Evolutionary conservation across 2,113 vertebrate genomes (phyloP).

Genomic region (Tychaedon coryphoeus): DNA sequence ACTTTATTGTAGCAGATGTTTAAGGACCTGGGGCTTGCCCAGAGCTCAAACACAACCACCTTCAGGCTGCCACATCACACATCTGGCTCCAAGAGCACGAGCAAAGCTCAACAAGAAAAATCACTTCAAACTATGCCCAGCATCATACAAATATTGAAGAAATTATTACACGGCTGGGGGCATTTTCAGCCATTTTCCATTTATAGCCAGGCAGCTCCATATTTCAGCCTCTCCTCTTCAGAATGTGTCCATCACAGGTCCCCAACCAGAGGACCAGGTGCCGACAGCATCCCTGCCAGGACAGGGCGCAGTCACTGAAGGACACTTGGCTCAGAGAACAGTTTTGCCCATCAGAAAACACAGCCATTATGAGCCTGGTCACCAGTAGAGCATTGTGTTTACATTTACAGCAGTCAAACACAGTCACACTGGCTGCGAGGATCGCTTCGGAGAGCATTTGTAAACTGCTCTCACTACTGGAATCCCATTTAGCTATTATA

Average conservation of each 20-base stretch:
- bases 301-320: not conserved
- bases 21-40: not conserved
- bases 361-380: not conserved
- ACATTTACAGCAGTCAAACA: not conserved
- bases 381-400: not conserved
- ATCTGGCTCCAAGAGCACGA: not conserved
- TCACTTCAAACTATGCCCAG: not conserved
- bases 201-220: not conserved
- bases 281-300: not conserved
- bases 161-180: not conserved
- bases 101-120: not conserved
- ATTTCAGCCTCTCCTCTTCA: not conserved
- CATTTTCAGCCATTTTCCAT: not conserved
- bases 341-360: not conserved
- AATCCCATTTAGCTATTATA: constrained; percentile 40
- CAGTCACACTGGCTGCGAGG: not conserved
- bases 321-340: not conserved
- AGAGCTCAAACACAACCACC: not conserved
- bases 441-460: constrained; percentile 26
- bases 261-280: not conserved
- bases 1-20: not conserved
- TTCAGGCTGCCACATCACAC: not conserved
- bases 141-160: fast-evolving
- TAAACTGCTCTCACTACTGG: not conserved
- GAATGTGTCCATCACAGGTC: not conserved